Evolutionary conservation across 2,113 vertebrate species (phyloP).

Genomic region (Cichladusa arquata): DNA sequence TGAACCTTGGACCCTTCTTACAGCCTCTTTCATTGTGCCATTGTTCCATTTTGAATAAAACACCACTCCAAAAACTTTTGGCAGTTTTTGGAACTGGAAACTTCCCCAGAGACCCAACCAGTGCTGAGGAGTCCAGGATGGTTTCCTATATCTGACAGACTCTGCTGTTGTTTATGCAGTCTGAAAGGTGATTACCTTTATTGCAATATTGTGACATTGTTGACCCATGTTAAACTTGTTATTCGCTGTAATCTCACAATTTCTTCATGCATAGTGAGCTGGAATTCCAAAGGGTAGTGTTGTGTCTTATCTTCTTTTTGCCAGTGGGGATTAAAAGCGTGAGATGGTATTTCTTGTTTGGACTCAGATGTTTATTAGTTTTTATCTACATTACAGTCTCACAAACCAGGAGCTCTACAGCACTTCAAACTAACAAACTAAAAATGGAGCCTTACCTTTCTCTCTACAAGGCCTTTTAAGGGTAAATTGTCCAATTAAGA

Average conservation of each 20-base stretch:
- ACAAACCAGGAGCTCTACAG: too few relatives aligned
- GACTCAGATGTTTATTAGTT: too few relatives aligned
- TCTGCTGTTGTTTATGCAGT: neutral
- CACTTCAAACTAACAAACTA: too few relatives aligned
- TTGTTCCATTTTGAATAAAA: neutral
- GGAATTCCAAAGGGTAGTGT: constrained; percentile 9
- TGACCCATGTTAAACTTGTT: neutral
- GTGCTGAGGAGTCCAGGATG: neutral
- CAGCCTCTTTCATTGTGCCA: neutral
- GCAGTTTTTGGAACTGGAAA: neutral
- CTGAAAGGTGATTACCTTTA: neutral
- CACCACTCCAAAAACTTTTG: neutral
- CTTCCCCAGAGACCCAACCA: neutral
- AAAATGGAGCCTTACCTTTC: too few relatives aligned
- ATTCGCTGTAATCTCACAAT: neutral
- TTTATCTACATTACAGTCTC: too few relatives aligned
- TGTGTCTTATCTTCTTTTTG: too few relatives aligned
- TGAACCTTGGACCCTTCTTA: neutral
- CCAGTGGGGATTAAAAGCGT: too few relatives aligned
- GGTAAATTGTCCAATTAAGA: too few relatives aligned
- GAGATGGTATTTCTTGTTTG: too few relatives aligned
- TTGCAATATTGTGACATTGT: neutral
- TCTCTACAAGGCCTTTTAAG: too few relatives aligned
- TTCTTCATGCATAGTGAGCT: neutral
- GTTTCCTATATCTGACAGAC: neutral